Base-by-base conservation (phyloP, 2,888 invertebrate genomes). In the Zhengitettix transpicula region DNA sequence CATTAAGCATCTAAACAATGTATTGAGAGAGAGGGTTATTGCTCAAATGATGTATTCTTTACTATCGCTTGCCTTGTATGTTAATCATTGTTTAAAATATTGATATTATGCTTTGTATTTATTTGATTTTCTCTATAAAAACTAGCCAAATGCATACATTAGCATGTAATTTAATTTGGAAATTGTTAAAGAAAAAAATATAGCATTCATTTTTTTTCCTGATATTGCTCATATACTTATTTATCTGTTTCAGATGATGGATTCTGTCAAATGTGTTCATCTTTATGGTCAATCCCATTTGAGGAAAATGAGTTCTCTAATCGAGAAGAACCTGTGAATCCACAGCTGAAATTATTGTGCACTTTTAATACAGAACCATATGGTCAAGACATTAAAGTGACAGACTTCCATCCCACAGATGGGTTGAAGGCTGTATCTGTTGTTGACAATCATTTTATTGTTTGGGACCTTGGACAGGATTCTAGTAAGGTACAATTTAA, bases 381-480 rank as follows among this genome's bases (percentile, higher is more conserved):
- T 56, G 85, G 85, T 15, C 81, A 78, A 66, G 87, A 89, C 69
- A 80, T 91, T 14, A 87, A 84, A 69, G 85, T 87, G 60, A 82
- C 90, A 0, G 83, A 90, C 67, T 96, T 94, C 80, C 93, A 96
- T 74, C 91, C 93, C 0, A 83, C 79, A 1, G 90, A 93, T 67
- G 75, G 77, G 40, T 78, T 77, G 42, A 84, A 82, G 64, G 75
- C 87, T 10, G 83, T 88, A 1, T 82, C 89, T 9, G 83, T 95
- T 9, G 81, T 85, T 41, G 91, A 92, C 68, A 84, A 82, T 67
- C 82, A 86, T 66, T 78, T 93, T 65, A 71, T 85, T 1, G 75
- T 92, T 9, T 89, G 89, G 80, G 89, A 94, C 74, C 73, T 89
- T 9, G 74, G 76, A 14, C 79, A 79, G 44, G 76, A 77, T 1